These are phyloP conservation scores for Cuniculus paca DNA, from an alignment of 2,797 vertebrate genomes.

Conservation along the genomic window DNA sequence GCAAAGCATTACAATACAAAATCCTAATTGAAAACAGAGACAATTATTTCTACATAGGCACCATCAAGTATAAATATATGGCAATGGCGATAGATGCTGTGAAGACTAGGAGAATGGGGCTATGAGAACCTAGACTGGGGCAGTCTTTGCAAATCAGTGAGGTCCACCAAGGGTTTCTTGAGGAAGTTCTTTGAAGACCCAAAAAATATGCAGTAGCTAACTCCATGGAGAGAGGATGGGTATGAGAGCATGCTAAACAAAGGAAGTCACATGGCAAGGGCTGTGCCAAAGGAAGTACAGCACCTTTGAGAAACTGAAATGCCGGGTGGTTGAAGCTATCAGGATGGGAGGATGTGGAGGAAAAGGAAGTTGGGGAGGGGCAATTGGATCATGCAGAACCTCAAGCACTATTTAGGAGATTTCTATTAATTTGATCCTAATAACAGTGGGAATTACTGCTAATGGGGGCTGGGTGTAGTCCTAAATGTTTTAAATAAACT, in stretches of 20 bases:
- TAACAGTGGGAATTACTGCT: not conserved
- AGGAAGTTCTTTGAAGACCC: not conserved
- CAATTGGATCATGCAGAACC: not conserved
- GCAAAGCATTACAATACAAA: not conserved
- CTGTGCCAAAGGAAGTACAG: not conserved
- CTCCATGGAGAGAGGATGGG: no score
- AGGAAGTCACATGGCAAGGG: no score
- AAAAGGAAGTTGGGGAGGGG: not conserved
- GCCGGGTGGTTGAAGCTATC: not conserved
- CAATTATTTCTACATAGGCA: not conserved
- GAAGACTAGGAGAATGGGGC: not conserved
- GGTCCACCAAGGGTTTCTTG: not conserved
- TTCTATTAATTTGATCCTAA: not conserved
- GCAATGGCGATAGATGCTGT: not conserved
- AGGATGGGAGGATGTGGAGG: fast-evolving
- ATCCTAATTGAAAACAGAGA: not conserved
- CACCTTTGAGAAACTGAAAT: not conserved
- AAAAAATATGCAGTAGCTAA: not conserved
- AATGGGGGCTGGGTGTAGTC: fast-evolving
- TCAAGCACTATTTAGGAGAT: not conserved
- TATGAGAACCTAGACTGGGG: not conserved
- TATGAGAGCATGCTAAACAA: not conserved
- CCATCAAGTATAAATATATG: not conserved
- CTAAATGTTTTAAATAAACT: not conserved
- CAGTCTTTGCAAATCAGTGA: not conserved